A percentile compares a stretch with the other conserved stretches of the same genome.
Evolutionary conservation across 2,797 vertebrate species (phyloP).

Genomic region (Luscinia luscinia): DNA sequence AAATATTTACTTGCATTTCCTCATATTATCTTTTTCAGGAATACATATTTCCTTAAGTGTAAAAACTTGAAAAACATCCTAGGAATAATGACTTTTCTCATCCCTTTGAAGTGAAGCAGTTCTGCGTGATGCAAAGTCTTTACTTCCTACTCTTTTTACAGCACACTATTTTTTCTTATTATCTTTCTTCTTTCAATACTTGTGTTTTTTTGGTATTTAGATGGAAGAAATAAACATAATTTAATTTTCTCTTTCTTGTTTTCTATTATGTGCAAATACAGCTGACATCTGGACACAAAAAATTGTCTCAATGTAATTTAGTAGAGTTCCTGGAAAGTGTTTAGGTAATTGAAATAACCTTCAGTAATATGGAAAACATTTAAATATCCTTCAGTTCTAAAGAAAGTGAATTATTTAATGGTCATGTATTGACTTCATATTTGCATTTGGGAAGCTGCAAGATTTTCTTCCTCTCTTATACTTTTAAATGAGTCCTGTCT

Average conservation of each 20-base stretch:
- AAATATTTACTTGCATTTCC: neutral
- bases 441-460: neutral
- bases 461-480: neutral
- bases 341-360: neutral
- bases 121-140: neutral
- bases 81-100: neutral
- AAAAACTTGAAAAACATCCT: neutral
- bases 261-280: neutral
- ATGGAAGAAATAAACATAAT: neutral
- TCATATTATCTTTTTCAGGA: neutral
- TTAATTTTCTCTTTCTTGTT: neutral
- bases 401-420: neutral
- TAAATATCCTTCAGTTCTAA: neutral
- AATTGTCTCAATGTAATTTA: neutral
- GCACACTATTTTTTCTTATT: neutral
- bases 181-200: neutral
- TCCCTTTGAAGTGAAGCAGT: neutral
- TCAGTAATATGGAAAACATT: neutral
- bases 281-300: neutral
- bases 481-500: neutral
- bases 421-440: neutral
- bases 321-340: neutral
- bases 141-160: neutral
- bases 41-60: neutral
- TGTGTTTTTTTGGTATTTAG: neutral